Evolutionary conservation across 2,797 vertebrate species (phyloP).

Genomic region (Sebastes aleutianus): DNA sequence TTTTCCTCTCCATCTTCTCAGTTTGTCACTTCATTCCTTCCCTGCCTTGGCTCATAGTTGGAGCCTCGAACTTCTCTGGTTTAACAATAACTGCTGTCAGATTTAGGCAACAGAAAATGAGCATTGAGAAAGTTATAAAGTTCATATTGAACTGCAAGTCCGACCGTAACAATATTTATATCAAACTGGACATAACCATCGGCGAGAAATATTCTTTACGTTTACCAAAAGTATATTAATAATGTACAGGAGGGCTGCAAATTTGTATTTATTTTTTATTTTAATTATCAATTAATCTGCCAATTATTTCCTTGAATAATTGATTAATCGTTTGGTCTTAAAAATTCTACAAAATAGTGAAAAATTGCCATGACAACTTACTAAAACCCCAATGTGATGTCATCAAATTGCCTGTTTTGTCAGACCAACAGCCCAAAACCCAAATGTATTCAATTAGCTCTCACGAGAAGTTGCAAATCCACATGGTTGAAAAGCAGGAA

Average conservation of each 20-base stretch:
- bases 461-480: not conserved
- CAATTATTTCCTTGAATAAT: not conserved
- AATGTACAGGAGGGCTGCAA: not conserved
- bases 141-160: not conserved
- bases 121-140: not conserved
- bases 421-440: not conserved
- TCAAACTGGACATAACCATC: not conserved
- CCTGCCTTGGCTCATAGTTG: conserved; percentile 18
- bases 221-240: not conserved
- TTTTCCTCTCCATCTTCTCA: conserved; percentile 31
- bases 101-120: conserved; percentile 7
- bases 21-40: conserved; percentile 27
- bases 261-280: not conserved
- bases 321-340: fast-evolving
- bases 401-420: not conserved
- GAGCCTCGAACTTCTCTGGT: conserved; percentile 2
- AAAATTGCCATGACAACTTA: not conserved
- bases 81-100: conserved; percentile 8
- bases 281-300: not conserved
- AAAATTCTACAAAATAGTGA: not conserved
- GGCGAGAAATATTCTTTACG: not conserved
- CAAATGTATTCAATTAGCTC: not conserved
- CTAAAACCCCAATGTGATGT: not conserved
- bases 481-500: not conserved
- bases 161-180: not conserved